These are phyloP conservation scores for Heliothis peltigera DNA, from an alignment of 2,888 invertebrate genomes.

Conservation along the genomic window DNA sequence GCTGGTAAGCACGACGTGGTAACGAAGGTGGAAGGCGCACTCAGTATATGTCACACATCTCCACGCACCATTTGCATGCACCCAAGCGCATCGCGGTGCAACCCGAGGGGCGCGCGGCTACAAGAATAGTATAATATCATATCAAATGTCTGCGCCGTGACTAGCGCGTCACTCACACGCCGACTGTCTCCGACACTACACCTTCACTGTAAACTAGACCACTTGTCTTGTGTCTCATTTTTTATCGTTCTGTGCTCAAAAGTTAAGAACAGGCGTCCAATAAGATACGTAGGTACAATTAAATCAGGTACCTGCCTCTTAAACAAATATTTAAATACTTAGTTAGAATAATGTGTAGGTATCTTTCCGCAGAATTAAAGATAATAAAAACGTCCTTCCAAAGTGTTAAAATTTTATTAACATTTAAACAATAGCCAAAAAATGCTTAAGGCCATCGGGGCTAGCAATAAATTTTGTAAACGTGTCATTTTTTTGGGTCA, in stretches of 20 bases:
- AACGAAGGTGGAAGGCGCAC: conserved; percentile 76
- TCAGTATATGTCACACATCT: conserved; percentile 82
- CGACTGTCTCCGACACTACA: conserved; percentile 39
- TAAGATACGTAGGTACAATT: conserved; percentile 31
- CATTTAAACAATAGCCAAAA: conserved; percentile 81
- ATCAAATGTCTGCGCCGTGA: conserved; percentile 82
- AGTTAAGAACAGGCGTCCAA: conserved; percentile 14
- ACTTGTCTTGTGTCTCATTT: conserved; percentile 34
- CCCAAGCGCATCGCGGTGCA: conserved; percentile 81
- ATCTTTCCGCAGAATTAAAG: conserved; percentile 68
- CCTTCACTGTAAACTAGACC: conserved; percentile 28
- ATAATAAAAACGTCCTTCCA: conserved; percentile 76
- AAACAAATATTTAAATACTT: conserved; percentile 45
- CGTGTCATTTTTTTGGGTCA: conserved; percentile 80
- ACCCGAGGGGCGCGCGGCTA: conserved; percentile 68
- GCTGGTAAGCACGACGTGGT: conserved; percentile 58
- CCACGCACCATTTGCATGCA: conserved; percentile 88
- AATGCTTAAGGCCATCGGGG: conserved; percentile 75
- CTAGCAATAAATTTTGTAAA: conserved; percentile 82
- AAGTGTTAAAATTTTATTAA: conserved; percentile 86
- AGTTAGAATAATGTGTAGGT: conserved; percentile 44
- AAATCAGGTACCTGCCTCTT: conserved; percentile 41
- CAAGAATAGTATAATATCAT: conserved; percentile 88
- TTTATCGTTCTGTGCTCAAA: conserved; percentile 11
- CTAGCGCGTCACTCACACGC: conserved; percentile 47